Percentiles rank a stretch among this genome's conserved stretches.
These are phyloP conservation scores for Antheraea pernyi DNA, from an alignment of 1,140 invertebrate species.

Conservation along the genomic window DNA sequence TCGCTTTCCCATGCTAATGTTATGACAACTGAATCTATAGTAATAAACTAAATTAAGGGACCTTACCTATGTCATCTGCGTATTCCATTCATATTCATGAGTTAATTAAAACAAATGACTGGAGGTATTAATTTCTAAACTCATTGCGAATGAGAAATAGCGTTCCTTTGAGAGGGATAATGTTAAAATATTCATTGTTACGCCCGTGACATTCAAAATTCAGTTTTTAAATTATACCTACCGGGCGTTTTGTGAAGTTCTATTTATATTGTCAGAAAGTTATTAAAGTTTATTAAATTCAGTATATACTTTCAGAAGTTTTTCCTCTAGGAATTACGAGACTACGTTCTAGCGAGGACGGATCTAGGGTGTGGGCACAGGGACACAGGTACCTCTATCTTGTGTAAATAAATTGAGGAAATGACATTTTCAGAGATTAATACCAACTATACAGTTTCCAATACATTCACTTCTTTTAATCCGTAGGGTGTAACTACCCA, in stretches of 20 bases:
- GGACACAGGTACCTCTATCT: no score
- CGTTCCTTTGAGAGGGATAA: conserved; percentile 26
- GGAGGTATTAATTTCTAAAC: conserved; percentile 44
- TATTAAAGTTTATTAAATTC: neutral
- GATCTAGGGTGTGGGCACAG: no score
- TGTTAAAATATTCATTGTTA: conserved; percentile 25
- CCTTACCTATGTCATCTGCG: conserved; percentile 34
- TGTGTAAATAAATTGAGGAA: no score
- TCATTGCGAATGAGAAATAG: conserved; percentile 30
- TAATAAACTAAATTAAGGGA: conserved; percentile 25
- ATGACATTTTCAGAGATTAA: no score
- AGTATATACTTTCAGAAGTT: neutral
- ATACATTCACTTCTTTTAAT: no score
- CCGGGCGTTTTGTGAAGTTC: neutral
- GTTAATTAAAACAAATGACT: conserved; percentile 50
- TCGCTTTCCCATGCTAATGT: conserved; percentile 15
- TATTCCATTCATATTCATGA: conserved; percentile 46
- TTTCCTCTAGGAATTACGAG: no score
- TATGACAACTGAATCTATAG: conserved; percentile 24
- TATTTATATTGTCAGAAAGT: neutral
- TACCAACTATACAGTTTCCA: no score
- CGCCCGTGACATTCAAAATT: conserved; percentile 2
- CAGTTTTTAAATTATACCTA: conserved; percentile 5
- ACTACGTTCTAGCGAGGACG: no score
- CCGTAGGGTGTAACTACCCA: no score